phyloP scores from a whole-genome alignment of 2,888 invertebrate species.

The Deroplatys truncata region DNA sequence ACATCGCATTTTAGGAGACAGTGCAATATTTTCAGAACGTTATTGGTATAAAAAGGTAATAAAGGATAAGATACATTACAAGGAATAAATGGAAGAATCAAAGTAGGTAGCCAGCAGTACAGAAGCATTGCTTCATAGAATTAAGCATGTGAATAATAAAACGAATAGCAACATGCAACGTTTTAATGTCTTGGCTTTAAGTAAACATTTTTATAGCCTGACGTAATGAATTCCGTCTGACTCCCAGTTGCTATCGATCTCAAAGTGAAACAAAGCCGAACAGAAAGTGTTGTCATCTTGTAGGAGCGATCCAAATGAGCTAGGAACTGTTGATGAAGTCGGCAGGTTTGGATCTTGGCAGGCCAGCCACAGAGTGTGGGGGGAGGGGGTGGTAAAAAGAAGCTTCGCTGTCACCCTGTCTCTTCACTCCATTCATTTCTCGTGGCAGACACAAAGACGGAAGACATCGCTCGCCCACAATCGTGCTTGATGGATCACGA shows the following conservation, averaged over 20 bases:
- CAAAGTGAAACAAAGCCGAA: neutral
- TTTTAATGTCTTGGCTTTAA: neutral
- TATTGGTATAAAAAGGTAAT: too few species aligned
- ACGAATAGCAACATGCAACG: too few species aligned
- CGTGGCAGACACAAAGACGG: neutral
- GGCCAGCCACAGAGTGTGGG: neutral
- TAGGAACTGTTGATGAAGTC: neutral
- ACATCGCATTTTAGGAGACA: too few species aligned
- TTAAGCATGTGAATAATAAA: too few species aligned
- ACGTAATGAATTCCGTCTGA: neutral
- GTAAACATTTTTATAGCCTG: neutral
- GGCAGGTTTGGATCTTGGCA: neutral
- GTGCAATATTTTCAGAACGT: too few species aligned
- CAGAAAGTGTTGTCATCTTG: neutral
- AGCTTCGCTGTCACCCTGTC: neutral
- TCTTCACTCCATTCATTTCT: neutral
- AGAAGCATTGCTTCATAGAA: too few species aligned
- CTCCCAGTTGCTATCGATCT: neutral
- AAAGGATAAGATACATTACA: too few species aligned
- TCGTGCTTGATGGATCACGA: neutral
- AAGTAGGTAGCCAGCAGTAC: too few species aligned
- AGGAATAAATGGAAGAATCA: too few species aligned
- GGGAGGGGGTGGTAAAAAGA: neutral
- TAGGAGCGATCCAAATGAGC: neutral
- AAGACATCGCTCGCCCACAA: neutral